phyloP scores from a whole-genome alignment of 2,797 vertebrate species.

The Dermochelys coriacea region DNA sequence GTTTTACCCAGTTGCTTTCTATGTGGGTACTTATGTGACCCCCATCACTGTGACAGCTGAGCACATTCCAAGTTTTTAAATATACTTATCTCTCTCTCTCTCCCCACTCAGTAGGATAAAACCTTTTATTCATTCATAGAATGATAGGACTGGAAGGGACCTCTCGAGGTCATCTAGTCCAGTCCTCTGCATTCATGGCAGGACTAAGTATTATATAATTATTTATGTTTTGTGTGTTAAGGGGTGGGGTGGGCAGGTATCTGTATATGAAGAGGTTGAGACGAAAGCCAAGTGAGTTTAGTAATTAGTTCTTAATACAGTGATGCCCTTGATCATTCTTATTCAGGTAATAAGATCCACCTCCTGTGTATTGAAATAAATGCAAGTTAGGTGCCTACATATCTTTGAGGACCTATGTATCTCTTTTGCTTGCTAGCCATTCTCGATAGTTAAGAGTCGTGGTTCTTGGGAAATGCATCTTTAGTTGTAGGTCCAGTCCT shows the following conservation, averaged over 20 bases:
- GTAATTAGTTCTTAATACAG: conserved; percentile 21
- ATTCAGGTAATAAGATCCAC: conserved; percentile 24
- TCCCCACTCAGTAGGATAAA: not conserved
- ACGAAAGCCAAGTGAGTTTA: not conserved
- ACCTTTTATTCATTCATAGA: not conserved
- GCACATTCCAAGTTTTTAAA: not conserved
- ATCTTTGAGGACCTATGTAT: not conserved
- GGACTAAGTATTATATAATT: not conserved
- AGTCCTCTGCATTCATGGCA: too few relatives aligned
- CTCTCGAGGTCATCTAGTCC: too few relatives aligned
- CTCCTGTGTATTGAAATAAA: conserved; percentile 13
- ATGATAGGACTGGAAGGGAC: too few relatives aligned
- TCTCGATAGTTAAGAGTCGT: not conserved
- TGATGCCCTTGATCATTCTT: conserved; percentile 1
- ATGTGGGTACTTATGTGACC: not conserved
- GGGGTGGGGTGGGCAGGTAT: fast-evolving
- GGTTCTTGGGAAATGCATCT: conserved; percentile 14
- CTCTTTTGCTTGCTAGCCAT: conserved; percentile 41
- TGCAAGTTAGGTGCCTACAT: not conserved
- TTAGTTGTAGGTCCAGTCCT: not conserved
- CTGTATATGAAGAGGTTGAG: not conserved
- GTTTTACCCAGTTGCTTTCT: not conserved
- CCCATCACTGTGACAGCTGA: not conserved
- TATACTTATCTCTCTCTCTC: not conserved
- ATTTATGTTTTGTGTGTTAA: not conserved